Conservation (phyloP, 2,888 invertebrate species). For the Sinodicranocentrus sp. region DNA sequence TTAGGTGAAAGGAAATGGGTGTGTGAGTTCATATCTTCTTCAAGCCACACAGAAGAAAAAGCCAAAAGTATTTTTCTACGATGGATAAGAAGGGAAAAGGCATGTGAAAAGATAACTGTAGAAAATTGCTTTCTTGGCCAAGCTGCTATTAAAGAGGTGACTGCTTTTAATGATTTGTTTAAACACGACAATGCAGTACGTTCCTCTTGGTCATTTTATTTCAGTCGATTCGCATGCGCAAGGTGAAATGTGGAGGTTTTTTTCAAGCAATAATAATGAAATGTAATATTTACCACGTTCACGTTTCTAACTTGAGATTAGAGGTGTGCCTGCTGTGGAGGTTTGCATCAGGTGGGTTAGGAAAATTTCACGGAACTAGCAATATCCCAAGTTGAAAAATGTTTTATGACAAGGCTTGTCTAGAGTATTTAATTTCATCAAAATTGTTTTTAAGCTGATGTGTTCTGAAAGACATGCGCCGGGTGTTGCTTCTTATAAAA, state of each 20-base stretch:
- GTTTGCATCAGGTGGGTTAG: too few species aligned
- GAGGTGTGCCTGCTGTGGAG: neutral
- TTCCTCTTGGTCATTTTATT: neutral
- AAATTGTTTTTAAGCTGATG: too few species aligned
- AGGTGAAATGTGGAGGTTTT: neutral
- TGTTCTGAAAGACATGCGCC: too few species aligned
- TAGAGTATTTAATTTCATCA: neutral
- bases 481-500: too few species aligned
- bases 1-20: slow-evolving; percentile 16
- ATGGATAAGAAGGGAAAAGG: neutral
- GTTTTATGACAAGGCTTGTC: slow-evolving; percentile 1
- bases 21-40: slow-evolving; percentile 16
- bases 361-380: neutral
- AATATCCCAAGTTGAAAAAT: too few species aligned
- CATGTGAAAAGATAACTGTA: slow-evolving; percentile 44
- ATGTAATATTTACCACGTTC: neutral
- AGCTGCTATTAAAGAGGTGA: neutral
- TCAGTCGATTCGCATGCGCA: too few species aligned
- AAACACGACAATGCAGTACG: neutral
- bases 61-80: neutral
- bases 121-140: slow-evolving; percentile 19
- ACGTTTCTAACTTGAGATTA: neutral
- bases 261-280: neutral
- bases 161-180: neutral
- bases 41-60: neutral